Conservation (phyloP, 2,888 invertebrate genomes). For the Amphipyra tragopoginis region DNA sequence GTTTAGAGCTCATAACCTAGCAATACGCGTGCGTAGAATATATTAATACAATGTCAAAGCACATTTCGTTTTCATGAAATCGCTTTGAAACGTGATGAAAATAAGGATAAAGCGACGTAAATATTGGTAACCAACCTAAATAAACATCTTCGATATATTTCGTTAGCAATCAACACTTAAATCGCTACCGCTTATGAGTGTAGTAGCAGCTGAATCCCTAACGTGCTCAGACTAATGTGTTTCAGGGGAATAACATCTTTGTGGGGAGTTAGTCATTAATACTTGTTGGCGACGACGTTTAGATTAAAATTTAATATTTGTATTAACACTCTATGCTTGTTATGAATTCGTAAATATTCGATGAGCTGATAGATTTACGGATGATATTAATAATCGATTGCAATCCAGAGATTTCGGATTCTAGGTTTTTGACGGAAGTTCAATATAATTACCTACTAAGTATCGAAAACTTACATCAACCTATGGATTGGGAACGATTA, state of each 20-base stretch:
- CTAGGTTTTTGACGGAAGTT: too few relatives aligned
- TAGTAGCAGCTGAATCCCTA: constrained; percentile 49
- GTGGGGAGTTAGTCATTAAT: constrained; percentile 85
- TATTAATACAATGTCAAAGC: too few relatives aligned
- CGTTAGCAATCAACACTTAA: background rate
- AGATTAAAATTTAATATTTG: constrained; percentile 87
- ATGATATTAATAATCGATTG: too few relatives aligned
- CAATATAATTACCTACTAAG: too few relatives aligned
- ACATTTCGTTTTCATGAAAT: too few relatives aligned
- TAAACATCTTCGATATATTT: background rate
- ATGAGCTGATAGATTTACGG: constrained; percentile 24
- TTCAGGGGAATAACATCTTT: constrained; percentile 85
- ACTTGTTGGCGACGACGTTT: constrained; percentile 82
- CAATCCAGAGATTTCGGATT: too few relatives aligned
- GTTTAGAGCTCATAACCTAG: background rate
- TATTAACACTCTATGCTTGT: constrained; percentile 76
- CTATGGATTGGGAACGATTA: too few relatives aligned
- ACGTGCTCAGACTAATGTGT: constrained; percentile 79
- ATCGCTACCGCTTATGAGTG: constrained; percentile 63
- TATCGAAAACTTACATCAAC: too few relatives aligned
- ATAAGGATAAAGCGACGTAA: too few relatives aligned
- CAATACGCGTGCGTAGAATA: too few relatives aligned
- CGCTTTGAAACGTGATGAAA: too few relatives aligned
- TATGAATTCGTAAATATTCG: constrained; percentile 74
- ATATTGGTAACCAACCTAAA: too few relatives aligned